phyloP scores from a whole-genome alignment of 2,888 invertebrate genomes.

The Tipula vernalis region DNA sequence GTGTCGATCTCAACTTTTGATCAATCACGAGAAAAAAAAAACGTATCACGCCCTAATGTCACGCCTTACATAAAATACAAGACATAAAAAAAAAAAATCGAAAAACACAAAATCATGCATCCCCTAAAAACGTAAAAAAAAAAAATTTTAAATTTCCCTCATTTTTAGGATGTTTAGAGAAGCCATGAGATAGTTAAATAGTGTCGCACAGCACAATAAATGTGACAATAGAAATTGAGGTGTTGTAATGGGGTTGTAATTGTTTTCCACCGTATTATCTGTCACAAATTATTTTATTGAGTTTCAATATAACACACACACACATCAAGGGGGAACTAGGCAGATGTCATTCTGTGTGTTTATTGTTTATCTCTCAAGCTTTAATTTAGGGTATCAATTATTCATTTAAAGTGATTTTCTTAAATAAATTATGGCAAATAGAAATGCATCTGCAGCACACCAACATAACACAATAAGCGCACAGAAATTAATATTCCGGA shows the following conservation, averaged over 20 bases:
- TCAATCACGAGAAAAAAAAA: not conserved
- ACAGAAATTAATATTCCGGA: not conserved
- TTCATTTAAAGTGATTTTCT: not conserved
- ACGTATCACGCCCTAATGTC: not conserved
- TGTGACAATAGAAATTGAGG: not conserved
- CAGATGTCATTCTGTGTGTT: conserved; percentile 12
- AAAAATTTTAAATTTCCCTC: not conserved
- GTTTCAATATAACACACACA: not conserved
- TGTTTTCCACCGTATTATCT: not conserved
- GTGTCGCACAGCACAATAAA: not conserved
- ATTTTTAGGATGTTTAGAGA: not conserved
- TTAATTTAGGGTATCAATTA: not conserved
- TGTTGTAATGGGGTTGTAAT: conserved; percentile 11
- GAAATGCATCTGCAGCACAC: not conserved
- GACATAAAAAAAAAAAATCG: not conserved
- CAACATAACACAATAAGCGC: not conserved
- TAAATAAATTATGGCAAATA: not conserved
- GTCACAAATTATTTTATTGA: not conserved
- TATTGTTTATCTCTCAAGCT: not conserved
- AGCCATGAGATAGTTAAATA: not conserved
- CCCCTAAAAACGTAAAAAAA: not conserved
- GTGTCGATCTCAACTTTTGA: not conserved
- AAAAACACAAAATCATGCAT: not conserved
- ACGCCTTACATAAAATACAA: not conserved
- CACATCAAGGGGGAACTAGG: not conserved